These are phyloP conservation scores for Dallia pectoralis DNA, from an alignment of 2,797 vertebrate species.

Conservation along the genomic window DNA sequence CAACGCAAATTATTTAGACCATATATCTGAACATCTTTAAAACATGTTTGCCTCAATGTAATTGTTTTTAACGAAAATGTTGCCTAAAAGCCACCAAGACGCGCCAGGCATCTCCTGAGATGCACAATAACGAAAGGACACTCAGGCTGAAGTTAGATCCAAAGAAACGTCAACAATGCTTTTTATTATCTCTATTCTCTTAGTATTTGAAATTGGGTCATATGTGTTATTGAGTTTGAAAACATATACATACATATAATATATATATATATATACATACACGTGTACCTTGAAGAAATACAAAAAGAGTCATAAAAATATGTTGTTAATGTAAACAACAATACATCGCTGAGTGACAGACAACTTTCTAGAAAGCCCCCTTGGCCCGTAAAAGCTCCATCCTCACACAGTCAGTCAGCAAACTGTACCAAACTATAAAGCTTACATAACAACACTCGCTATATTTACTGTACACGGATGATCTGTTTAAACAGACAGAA, in stretches of 20 bases:
- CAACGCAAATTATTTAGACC: too few relatives aligned
- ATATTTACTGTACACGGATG: constrained; percentile 10
- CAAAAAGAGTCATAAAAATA: too few relatives aligned
- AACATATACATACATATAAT: too few relatives aligned
- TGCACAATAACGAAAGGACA: background rate
- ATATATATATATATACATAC: too few relatives aligned
- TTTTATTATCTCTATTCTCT: background rate
- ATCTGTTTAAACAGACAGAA: background rate
- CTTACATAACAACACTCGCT: background rate
- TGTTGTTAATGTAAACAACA: too few relatives aligned
- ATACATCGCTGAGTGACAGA: background rate
- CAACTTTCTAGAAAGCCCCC: background rate
- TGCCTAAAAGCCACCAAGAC: background rate
- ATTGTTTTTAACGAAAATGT: background rate
- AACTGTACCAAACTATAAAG: background rate
- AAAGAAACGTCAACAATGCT: background rate
- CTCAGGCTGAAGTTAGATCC: background rate
- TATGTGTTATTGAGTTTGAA: too few relatives aligned
- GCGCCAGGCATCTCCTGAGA: too few relatives aligned
- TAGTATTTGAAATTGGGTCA: too few relatives aligned
- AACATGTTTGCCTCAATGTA: background rate
- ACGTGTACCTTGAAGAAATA: too few relatives aligned
- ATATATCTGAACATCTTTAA: too few relatives aligned
- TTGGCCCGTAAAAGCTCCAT: background rate
- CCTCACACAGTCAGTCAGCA: too few relatives aligned